Conservation (phyloP, 2,888 invertebrate species). For the Ormia ochracea region DNA sequence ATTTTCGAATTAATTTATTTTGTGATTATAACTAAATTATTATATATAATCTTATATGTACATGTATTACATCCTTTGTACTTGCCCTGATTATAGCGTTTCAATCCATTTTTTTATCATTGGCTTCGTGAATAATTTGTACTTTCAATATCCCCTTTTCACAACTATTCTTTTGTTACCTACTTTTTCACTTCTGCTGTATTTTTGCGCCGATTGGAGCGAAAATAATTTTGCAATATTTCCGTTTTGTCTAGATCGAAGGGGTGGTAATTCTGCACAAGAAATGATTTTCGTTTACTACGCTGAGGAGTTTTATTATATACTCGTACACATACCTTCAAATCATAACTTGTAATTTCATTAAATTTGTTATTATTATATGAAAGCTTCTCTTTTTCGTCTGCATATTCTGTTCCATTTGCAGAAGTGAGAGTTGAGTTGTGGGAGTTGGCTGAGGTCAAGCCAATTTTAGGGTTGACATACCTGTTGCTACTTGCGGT, state of each 20-base stretch:
- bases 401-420: neutral
- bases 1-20: too few species aligned
- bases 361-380: neutral
- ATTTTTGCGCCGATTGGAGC: conserved; percentile 77
- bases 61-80: too few species aligned
- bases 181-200: conserved; percentile 6
- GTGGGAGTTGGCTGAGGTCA: neutral
- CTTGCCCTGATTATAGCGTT: too few species aligned
- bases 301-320: neutral
- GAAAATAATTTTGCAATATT: conserved; percentile 85
- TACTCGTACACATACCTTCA: neutral
- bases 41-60: too few species aligned
- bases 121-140: too few species aligned
- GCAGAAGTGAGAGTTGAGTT: neutral
- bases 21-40: too few species aligned
- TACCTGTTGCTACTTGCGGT: neutral
- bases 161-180: too few species aligned
- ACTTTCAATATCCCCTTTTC: too few species aligned
- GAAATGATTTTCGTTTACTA: neutral
- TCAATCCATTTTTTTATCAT: too few species aligned
- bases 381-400: neutral
- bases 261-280: conserved; percentile 40
- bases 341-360: conserved; percentile 1
- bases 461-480: neutral
- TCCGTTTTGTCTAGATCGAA: conserved; percentile 78